phyloP scores from a whole-genome alignment of 2,888 invertebrate genomes.

The Isoperla grammatica region DNA sequence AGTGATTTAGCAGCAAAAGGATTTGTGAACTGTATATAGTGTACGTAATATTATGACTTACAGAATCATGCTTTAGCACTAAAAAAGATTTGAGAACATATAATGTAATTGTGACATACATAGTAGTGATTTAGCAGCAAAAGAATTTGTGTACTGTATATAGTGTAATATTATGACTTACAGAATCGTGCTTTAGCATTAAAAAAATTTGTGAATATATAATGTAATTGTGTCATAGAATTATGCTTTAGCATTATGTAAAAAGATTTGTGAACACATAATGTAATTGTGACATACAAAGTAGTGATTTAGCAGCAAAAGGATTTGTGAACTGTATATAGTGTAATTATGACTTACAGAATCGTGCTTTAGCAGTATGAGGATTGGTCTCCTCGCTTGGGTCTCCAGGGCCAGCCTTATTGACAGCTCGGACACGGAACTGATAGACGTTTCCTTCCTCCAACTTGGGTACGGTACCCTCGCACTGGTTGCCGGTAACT shows the following conservation, averaged over 20 bases:
- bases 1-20: too few relatives aligned
- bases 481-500: slow-evolving; percentile 74
- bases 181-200: slow-evolving; percentile 82
- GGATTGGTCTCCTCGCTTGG: slow-evolving; percentile 89
- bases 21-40: too few relatives aligned
- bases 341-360: slow-evolving; percentile 58
- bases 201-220: slow-evolving; percentile 89
- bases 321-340: too few relatives aligned
- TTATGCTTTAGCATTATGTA: too few relatives aligned
- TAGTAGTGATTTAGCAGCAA: too few relatives aligned
- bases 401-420: slow-evolving; percentile 91
- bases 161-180: slow-evolving; percentile 52
- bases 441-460: slow-evolving; percentile 95
- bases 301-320: too few relatives aligned
- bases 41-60: slow-evolving; percentile 55
- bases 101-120: too few relatives aligned
- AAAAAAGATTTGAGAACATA: slow-evolving; percentile 92
- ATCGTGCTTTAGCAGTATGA: slow-evolving; percentile 83
- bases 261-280: too few relatives aligned
- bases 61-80: slow-evolving; percentile 82
- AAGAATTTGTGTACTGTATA: too few relatives aligned
- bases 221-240: too few relatives aligned
- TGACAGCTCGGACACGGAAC: slow-evolving; percentile 89
- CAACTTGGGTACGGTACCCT: slow-evolving; percentile 81
- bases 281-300: too few relatives aligned